Conservation (phyloP, 2,797 vertebrate genomes). For the Geotrypetes seraphini region DNA sequence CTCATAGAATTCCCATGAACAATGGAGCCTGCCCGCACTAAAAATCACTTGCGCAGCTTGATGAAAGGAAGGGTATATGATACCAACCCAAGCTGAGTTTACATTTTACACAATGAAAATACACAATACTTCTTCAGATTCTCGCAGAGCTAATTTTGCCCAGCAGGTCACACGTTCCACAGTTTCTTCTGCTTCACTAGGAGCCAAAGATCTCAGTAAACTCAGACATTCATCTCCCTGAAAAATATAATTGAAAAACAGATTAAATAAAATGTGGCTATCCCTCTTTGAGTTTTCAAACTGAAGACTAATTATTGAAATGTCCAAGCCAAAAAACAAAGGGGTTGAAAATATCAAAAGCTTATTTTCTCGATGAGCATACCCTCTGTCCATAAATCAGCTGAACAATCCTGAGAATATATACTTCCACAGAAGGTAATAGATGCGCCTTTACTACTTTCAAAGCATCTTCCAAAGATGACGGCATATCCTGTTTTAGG, state of each 20-base stretch:
- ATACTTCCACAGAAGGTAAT: slow-evolving; percentile 66
- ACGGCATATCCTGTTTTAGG: slow-evolving; percentile 72
- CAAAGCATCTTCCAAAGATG: slow-evolving; percentile 79
- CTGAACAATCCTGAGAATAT: slow-evolving; percentile 67
- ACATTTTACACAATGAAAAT: background rate
- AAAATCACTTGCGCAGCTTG: too few species aligned
- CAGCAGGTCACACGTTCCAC: slow-evolving; percentile 69
- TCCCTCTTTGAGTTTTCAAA: too few species aligned
- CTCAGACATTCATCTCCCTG: slow-evolving; percentile 68
- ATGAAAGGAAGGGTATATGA: too few species aligned
- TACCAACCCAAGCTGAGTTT: too few species aligned
- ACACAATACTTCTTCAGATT: slow-evolving; percentile 76
- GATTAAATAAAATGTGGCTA: too few species aligned
- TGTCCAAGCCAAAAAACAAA: too few species aligned
- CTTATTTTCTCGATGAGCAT: too few species aligned
- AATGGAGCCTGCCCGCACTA: too few species aligned
- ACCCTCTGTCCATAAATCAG: slow-evolving; percentile 72
- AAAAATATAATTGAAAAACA: too few species aligned
- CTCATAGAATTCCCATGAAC: too few species aligned
- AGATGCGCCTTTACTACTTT: slow-evolving; percentile 74
- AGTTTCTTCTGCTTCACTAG: slow-evolving; percentile 59
- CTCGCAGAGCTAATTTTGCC: slow-evolving; percentile 68
- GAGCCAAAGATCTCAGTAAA: slow-evolving; percentile 62
- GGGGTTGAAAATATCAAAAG: too few species aligned
- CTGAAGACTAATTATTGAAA: too few species aligned